phyloP scores from a whole-genome alignment of 2,113 vertebrate genomes.

The Canis aureus region DNA sequence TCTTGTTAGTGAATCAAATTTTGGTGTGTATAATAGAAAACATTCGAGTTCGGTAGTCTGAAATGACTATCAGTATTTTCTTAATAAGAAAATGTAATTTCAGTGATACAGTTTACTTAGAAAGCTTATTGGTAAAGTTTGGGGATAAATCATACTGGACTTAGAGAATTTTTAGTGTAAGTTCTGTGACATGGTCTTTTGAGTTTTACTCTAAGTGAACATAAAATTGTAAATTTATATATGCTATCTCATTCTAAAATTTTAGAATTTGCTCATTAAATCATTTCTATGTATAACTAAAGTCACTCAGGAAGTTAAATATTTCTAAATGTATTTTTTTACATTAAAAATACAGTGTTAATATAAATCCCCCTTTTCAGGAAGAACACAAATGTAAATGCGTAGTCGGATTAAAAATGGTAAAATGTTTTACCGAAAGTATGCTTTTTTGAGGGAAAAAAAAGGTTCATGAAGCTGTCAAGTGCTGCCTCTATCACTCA shows the following conservation, averaged over 20 bases:
- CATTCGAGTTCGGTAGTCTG: constrained; percentile 48
- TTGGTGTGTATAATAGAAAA: neutral
- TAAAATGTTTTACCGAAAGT: constrained; percentile 69
- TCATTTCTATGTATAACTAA: constrained; percentile 29
- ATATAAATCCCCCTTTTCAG: neutral
- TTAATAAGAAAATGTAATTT: constrained; percentile 63
- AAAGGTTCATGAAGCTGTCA: neutral
- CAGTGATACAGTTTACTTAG: neutral
- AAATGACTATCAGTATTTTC: constrained; percentile 59
- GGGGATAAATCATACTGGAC: neutral
- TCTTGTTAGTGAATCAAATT: constrained; percentile 31
- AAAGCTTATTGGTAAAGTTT: constrained; percentile 5
- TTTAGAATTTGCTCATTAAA: constrained; percentile 43
- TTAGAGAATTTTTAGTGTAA: constrained; percentile 47
- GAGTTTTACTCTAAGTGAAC: constrained; percentile 47
- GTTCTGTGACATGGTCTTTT: constrained; percentile 54
- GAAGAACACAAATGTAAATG: constrained; percentile 46
- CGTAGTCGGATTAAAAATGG: constrained; percentile 49
- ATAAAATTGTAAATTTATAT: constrained; percentile 10
- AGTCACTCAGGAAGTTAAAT: constrained; percentile 76
- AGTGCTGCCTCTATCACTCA: neutral
- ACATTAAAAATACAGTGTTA: constrained; percentile 65
- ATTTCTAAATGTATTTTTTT: constrained; percentile 57
- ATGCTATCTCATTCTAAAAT: constrained; percentile 49
- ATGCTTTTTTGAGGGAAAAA: neutral